These are phyloP conservation scores for Gnathonemus echidnorhynchus DNA, from an alignment of 2,113 vertebrate species.

Conservation along the genomic window DNA sequence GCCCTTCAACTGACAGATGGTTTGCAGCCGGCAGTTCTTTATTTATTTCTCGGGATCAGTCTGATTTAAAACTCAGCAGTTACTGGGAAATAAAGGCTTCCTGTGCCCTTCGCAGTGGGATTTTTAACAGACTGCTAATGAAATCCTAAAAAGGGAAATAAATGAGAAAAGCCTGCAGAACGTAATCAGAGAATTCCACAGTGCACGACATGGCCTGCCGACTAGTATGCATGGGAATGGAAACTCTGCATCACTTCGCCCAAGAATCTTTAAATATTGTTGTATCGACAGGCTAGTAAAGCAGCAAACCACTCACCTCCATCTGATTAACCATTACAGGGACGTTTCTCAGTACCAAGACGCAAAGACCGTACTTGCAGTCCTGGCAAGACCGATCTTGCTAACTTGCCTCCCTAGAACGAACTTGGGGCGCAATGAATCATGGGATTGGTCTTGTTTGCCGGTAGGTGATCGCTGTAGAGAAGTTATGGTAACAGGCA, in stretches of 20 bases:
- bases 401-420: neutral
- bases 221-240: neutral
- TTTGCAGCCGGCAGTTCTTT: neutral
- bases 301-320: neutral
- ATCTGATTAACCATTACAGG: too few species aligned
- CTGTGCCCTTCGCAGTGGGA: neutral
- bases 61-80: neutral
- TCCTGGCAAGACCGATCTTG: neutral
- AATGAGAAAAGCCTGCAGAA: neutral
- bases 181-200: neutral
- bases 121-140: neutral
- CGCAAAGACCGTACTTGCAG: neutral
- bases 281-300: neutral
- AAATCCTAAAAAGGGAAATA: neutral
- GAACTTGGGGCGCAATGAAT: neutral
- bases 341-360: neutral
- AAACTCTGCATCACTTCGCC: neutral
- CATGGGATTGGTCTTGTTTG: neutral
- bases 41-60: conserved; percentile 1
- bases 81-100: neutral
- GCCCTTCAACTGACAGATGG: neutral
- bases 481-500: neutral
- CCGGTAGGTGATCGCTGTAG: neutral
- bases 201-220: neutral
- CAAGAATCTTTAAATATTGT: neutral